phyloP scores from a whole-genome alignment of 2,113 vertebrate genomes.

The Athene noctua region DNA sequence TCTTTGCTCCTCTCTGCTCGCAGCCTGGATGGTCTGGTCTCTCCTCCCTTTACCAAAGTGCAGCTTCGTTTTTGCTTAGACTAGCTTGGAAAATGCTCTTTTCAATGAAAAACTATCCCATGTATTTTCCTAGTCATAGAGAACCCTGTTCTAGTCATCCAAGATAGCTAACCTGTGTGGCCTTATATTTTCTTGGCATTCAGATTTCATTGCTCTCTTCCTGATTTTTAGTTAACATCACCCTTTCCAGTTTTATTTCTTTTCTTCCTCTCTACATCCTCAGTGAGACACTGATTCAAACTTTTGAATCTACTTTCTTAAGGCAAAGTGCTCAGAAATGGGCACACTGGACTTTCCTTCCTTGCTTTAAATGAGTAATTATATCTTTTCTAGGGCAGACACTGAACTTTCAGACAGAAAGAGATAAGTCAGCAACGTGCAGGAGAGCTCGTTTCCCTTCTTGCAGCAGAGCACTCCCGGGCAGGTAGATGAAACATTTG shows the following conservation, averaged over 20 bases:
- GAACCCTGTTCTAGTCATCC: not conserved
- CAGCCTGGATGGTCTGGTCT: not conserved
- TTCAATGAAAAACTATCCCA: not conserved
- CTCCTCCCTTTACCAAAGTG: not conserved
- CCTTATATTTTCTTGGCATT: not conserved
- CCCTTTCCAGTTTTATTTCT: not conserved
- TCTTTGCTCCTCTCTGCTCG: not conserved
- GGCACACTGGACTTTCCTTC: not conserved
- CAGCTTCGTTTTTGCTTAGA: not conserved
- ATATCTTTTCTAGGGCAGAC: not conserved
- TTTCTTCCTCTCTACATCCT: not conserved
- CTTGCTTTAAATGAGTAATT: not conserved
- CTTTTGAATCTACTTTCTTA: not conserved
- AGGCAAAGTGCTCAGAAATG: not conserved
- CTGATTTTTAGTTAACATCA: not conserved
- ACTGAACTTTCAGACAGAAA: not conserved
- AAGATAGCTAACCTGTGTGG: not conserved
- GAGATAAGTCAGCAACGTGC: not conserved
- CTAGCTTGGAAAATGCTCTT: not conserved
- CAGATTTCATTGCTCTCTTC: not conserved
- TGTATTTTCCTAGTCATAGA: not conserved
- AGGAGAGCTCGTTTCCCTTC: not conserved
- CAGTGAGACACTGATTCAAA: not conserved
- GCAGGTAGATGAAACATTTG: constrained; percentile 8
- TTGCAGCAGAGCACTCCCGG: not conserved